These are phyloP conservation scores for Scolopax mira DNA, from an alignment of 2,113 vertebrate species.

Conservation along the genomic window DNA sequence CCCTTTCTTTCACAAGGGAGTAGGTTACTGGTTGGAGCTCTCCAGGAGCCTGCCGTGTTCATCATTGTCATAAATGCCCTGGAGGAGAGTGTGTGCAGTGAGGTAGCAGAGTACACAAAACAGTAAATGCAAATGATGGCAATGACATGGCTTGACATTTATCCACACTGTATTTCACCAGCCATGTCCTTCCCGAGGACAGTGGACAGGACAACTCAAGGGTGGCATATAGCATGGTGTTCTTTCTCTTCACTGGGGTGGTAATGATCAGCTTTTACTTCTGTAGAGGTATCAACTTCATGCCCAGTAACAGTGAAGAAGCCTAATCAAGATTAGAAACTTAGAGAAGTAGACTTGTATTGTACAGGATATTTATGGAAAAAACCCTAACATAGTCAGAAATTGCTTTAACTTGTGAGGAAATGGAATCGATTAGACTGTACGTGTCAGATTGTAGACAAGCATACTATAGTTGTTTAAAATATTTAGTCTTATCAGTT, in stretches of 20 bases:
- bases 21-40: neutral
- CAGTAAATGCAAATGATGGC: neutral
- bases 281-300: neutral
- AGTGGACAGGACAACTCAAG: accelerated
- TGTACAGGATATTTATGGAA: neutral
- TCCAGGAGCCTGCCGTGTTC: neutral
- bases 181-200: neutral
- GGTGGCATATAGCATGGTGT: accelerated
- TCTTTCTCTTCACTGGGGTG: neutral
- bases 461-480: neutral
- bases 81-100: neutral
- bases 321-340: neutral
- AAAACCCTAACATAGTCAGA: neutral
- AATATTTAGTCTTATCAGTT: neutral
- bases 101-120: neutral
- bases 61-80: neutral
- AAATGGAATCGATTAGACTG: neutral
- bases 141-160: neutral
- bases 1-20: neutral
- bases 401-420: neutral
- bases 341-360: neutral
- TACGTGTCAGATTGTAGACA: neutral
- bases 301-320: neutral
- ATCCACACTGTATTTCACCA: too few relatives aligned
- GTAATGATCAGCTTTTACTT: neutral